Conservation (phyloP, 1,140 invertebrate species). For the Sitodiplosis mosellana region DNA sequence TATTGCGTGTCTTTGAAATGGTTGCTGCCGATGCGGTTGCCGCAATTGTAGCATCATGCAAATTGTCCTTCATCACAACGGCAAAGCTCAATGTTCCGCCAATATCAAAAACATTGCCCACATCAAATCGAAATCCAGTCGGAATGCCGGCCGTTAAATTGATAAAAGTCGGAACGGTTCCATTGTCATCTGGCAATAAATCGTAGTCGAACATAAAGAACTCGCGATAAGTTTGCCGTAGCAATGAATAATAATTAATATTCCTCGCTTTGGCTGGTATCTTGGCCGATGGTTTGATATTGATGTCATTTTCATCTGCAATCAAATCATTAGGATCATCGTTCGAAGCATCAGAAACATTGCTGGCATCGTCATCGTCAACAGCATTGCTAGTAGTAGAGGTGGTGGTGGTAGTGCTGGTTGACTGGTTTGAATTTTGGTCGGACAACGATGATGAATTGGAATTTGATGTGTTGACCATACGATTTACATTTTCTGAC, state of each 20-base stretch:
- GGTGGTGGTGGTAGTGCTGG: neutral
- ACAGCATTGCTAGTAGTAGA: constrained; percentile 7
- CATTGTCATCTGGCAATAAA: constrained; percentile 32
- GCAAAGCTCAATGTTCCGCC: constrained; percentile 48
- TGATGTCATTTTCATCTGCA: constrained; percentile 13
- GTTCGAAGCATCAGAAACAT: neutral
- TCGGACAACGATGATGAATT: too few species aligned
- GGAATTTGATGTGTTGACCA: too few species aligned
- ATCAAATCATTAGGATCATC: constrained; percentile 3
- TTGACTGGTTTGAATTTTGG: too few species aligned
- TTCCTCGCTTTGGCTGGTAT: constrained; percentile 15
- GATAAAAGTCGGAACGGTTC: constrained; percentile 35
- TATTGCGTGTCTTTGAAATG: neutral
- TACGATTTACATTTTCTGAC: neutral
- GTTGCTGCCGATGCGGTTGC: constrained; percentile 2
- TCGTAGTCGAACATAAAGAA: constrained; percentile 55
- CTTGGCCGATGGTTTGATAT: constrained; percentile 15
- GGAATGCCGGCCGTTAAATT: constrained; percentile 40
- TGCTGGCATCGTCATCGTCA: constrained; percentile 11
- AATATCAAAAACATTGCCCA: constrained; percentile 45
- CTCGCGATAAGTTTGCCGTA: constrained; percentile 42
- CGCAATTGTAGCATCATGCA: constrained; percentile 14
- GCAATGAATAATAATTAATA: constrained; percentile 30
- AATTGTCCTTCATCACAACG: constrained; percentile 32
- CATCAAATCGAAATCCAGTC: constrained; percentile 39